Percentiles rank a stretch among this genome's conserved stretches.
phyloP scores from a whole-genome alignment of 1,140 invertebrate species.

The Myzus persicae region DNA sequence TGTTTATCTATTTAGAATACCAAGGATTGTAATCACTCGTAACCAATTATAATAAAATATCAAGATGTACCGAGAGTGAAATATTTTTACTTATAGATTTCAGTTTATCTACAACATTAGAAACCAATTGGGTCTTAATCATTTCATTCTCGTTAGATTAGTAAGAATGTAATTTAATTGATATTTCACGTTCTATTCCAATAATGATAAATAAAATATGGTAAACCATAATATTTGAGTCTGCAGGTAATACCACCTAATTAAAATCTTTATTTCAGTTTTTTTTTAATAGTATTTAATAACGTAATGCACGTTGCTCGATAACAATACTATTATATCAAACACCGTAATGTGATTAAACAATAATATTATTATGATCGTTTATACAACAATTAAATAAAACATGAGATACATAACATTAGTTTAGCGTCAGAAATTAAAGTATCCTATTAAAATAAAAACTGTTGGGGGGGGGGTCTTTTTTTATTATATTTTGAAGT shows the following conservation, averaged over 20 bases:
- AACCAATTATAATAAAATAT: not conserved
- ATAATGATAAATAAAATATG: not conserved
- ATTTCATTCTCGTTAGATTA: slow-evolving; percentile 10
- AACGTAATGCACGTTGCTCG: not conserved
- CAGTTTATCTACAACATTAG: not conserved
- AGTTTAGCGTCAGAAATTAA: not conserved
- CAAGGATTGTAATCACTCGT: not conserved
- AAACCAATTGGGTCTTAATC: not conserved
- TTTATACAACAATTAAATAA: not conserved
- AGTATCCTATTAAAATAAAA: not conserved
- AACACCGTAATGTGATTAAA: not conserved
- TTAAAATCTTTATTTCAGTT: not conserved
- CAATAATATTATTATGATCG: no score
- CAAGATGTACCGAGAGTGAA: not conserved
- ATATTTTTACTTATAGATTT: slow-evolving; percentile 4
- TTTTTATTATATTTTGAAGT: no score
- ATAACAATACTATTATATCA: not conserved
- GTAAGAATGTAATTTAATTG: not conserved
- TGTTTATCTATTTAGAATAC: not conserved
- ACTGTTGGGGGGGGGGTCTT: no score
- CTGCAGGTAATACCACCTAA: not conserved
- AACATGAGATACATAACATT: not conserved
- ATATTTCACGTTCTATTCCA: not conserved
- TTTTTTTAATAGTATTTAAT: not conserved
- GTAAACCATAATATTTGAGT: not conserved